These are phyloP conservation scores for Zygothrica quintamaculata DNA, from an alignment of 2,888 invertebrate genomes.

Conservation along the genomic window DNA sequence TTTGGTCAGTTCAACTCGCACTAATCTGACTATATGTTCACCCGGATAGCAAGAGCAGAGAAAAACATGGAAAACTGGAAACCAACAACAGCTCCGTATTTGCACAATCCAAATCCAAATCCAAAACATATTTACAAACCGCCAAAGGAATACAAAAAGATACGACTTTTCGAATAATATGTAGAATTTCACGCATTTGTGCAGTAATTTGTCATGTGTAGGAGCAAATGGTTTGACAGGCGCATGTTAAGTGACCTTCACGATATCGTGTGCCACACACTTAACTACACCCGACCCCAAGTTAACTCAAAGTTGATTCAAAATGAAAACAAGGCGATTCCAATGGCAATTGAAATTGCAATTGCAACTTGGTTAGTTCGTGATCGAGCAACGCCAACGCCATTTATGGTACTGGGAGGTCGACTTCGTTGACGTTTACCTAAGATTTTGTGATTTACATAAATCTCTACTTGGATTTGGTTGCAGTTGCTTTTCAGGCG, in stretches of 20 bases:
- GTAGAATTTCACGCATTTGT: constrained; percentile 78
- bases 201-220: constrained; percentile 71
- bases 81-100: constrained; percentile 49
- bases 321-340: no score
- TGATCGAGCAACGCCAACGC: constrained; percentile 74
- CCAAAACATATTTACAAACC: background rate
- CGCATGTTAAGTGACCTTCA: constrained; percentile 68
- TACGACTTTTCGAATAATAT: constrained; percentile 20
- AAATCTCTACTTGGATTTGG: constrained; percentile 29
- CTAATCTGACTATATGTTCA: constrained; percentile 65
- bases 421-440: constrained; percentile 36
- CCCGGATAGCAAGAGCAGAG: constrained; percentile 40
- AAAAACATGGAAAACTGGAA: constrained; percentile 31
- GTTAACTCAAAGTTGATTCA: constrained; percentile 12
- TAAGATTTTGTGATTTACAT: constrained; percentile 44
- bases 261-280: constrained; percentile 66
- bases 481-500: constrained; percentile 33
- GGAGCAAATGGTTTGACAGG: constrained; percentile 61
- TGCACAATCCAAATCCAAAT: constrained; percentile 50
- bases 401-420: constrained; percentile 57
- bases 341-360: constrained; percentile 48
- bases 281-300: background rate
- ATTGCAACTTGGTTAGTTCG: constrained; percentile 60
- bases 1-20: no score
- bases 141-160: constrained; percentile 37